These are phyloP conservation scores for Griposia aprilina DNA, from an alignment of 2,888 invertebrate species.

Conservation along the genomic window DNA sequence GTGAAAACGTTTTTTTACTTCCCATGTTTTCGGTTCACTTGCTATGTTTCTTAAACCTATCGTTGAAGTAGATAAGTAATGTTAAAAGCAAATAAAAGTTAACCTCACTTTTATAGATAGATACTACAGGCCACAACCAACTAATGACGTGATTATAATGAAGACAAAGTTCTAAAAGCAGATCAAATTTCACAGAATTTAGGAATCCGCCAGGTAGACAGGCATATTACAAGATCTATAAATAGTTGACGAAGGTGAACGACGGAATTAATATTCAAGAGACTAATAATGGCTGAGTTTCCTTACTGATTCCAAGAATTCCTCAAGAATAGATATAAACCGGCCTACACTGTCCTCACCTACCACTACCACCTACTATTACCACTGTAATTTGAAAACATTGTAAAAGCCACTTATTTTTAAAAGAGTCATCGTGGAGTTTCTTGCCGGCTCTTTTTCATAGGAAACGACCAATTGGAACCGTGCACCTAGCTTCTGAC, in stretches of 20 bases:
- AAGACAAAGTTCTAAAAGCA: slow-evolving; percentile 3
- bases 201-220: background rate
- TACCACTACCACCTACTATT: too few species aligned
- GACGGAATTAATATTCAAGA: background rate
- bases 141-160: background rate
- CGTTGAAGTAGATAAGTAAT: background rate
- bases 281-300: background rate
- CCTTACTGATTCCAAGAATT: background rate
- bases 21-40: too few species aligned
- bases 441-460: too few species aligned
- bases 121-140: background rate
- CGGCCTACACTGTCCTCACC: too few species aligned
- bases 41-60: background rate
- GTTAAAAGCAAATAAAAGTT: slow-evolving; percentile 1
- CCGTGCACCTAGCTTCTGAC: too few species aligned
- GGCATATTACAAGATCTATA: slow-evolving; percentile 1
- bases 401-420: too few species aligned
- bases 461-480: too few species aligned
- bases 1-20: background rate
- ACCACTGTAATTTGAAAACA: too few species aligned
- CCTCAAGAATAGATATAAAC: background rate
- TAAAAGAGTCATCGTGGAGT: too few species aligned
- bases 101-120: background rate
- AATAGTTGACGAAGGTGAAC: slow-evolving; percentile 6
- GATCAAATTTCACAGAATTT: background rate